Evolutionary conservation across 2,888 invertebrate species (phyloP).

Genomic region (Cephalotes varians): DNA sequence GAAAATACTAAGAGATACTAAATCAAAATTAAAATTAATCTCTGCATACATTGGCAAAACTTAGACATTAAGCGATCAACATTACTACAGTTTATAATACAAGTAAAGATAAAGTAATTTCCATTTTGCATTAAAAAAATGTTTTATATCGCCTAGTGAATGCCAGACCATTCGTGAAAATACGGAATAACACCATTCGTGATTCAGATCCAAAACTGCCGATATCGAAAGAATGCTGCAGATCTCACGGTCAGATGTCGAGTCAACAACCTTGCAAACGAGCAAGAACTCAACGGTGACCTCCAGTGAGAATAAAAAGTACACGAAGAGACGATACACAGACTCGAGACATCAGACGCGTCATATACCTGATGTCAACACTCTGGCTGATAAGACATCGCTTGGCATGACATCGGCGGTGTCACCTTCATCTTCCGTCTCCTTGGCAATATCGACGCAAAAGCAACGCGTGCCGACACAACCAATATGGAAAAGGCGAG

Average conservation of each 20-base stretch:
- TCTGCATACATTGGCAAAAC: too few relatives aligned
- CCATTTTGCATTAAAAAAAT: not conserved
- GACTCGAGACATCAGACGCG: conserved; percentile 88
- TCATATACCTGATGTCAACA: conserved; percentile 87
- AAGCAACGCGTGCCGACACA: conserved; percentile 72
- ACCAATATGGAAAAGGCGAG: conserved; percentile 92
- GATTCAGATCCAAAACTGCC: conserved; percentile 88
- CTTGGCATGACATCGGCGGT: conserved; percentile 71
- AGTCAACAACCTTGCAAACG: conserved; percentile 48
- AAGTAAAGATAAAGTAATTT: not conserved
- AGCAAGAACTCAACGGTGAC: conserved; percentile 84
- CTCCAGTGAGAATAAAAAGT: conserved; percentile 87
- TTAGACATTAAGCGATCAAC: too few relatives aligned
- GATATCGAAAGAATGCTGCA: conserved; percentile 89
- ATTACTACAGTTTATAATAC: too few relatives aligned
- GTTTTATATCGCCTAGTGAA: not conserved
- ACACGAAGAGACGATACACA: conserved; percentile 88
- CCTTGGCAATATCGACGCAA: conserved; percentile 74
- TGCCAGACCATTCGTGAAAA: not conserved
- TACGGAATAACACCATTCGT: not conserved
- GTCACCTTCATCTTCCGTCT: conserved; percentile 71
- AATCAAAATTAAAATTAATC: too few relatives aligned
- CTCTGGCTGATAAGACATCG: conserved; percentile 81
- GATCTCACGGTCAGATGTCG: conserved; percentile 85
- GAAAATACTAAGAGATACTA: too few relatives aligned